Base-by-base conservation (phyloP, 53 echinoderm and acorn worm genomes). In the Pentamera pediparva region DNA sequence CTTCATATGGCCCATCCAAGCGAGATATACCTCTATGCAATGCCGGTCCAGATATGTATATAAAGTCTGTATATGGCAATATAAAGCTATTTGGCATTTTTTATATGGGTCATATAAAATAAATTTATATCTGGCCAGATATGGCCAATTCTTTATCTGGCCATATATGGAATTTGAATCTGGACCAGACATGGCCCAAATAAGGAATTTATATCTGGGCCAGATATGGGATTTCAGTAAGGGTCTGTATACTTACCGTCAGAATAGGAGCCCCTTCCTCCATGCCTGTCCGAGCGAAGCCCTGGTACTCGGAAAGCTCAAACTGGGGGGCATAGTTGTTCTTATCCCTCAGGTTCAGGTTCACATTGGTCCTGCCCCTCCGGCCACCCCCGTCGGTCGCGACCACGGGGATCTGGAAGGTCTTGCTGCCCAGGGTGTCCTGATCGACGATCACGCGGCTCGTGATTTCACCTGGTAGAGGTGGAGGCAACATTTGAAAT, bases 251-350 rank as follows among this genome's bases (percentile, higher is more conserved):
- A 84, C 85, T 57, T 72, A 94, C 95, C 78, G 35, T 64, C 36
- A 95, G 39, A 17, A 95, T 75, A 40, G 78, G 37, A 2, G 74
- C 56, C 51, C 87, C 85, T 7, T 61, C 43, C n/a, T 65, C 70
- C 32, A 74, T 54, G 18, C 76, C 80, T 0, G 87, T 59, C 9
- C 71, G 35, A 40, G 87, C 67, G 56, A 70, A 89, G 0, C 83
- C 87, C 36, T 85, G 53, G 57, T 95, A 95, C 62, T 80, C 77
- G 17, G 50, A 74, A 37, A 90, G 43, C 77, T 95, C 95, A 85
- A 95, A 95, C 35, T 65, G 72, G 17, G 95, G 95, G 4, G 56
- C 54, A 65, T 95, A 90, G 47, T 91, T 90, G 50, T 95, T 95
- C 77, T 74, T 84, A 69, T 95, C 95, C 10, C 62, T 82, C 62